Evolutionary conservation across 2,797 vertebrate species (phyloP).

Genomic region (Hemitrygon akajei): DNA sequence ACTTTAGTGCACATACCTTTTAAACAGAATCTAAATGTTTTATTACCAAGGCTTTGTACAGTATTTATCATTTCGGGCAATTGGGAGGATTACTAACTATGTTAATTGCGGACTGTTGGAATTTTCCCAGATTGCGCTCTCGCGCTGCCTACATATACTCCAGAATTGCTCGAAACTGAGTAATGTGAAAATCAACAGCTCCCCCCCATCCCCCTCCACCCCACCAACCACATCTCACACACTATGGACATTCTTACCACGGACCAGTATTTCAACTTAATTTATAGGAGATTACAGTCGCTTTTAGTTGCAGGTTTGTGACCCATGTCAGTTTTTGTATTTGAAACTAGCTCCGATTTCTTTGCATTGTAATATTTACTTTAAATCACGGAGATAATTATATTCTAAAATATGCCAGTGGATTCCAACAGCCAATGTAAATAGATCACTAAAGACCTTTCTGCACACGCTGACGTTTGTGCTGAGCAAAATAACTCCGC

Average conservation of each 20-base stretch:
- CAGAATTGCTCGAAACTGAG: background rate
- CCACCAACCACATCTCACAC: background rate
- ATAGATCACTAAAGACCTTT: slow-evolving; percentile 83
- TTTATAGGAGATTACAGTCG: slow-evolving; percentile 40
- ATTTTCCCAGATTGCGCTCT: background rate
- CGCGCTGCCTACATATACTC: background rate
- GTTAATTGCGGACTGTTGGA: slow-evolving; percentile 10
- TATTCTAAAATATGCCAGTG: slow-evolving; percentile 68
- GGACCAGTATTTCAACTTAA: background rate
- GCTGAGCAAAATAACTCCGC: slow-evolving; percentile 60
- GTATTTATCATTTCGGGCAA: slow-evolving; percentile 61
- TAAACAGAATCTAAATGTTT: slow-evolving; percentile 69
- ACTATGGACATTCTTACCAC: background rate
- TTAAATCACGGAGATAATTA: slow-evolving; percentile 87
- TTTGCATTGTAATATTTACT: slow-evolving; percentile 80
- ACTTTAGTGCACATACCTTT: slow-evolving; percentile 54
- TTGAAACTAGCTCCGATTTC: slow-evolving; percentile 60
- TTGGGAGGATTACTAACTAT: slow-evolving; percentile 41
- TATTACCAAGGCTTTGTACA: slow-evolving; percentile 64
- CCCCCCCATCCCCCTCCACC: background rate
- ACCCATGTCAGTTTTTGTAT: slow-evolving; percentile 70
- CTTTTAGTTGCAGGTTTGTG: slow-evolving; percentile 68
- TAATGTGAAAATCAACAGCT: background rate
- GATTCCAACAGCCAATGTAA: slow-evolving; percentile 68
- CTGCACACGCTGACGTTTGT: slow-evolving; percentile 66